Conservation (phyloP, 2,113 vertebrate species). For the Eurypyga helias region DNA sequence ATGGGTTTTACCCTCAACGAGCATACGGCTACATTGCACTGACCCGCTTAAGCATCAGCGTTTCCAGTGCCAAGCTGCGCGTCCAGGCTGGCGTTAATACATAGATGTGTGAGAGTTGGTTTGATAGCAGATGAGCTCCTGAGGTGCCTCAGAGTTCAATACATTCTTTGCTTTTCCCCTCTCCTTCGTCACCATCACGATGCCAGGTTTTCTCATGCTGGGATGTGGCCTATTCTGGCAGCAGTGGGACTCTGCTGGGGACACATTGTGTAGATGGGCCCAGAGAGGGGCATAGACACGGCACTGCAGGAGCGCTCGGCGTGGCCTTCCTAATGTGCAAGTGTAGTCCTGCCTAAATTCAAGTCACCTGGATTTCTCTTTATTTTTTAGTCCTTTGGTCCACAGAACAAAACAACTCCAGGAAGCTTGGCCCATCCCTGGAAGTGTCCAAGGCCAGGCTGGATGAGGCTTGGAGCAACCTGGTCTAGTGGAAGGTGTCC, state of each 20-base stretch:
- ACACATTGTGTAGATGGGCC: not conserved
- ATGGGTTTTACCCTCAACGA: fast-evolving
- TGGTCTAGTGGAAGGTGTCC: too few species aligned
- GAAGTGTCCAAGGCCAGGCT: too few species aligned
- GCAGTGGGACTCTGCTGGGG: not conserved
- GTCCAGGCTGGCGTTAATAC: not conserved
- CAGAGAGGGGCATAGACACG: not conserved
- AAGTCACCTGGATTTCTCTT: not conserved
- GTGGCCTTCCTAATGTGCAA: too few species aligned
- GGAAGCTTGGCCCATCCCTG: not conserved
- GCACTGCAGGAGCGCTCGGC: fast-evolving
- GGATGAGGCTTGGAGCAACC: too few species aligned
- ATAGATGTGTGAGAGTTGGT: not conserved
- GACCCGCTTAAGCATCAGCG: not conserved
- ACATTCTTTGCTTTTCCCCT: fast-evolving
- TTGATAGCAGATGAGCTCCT: not conserved
- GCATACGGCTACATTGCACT: fast-evolving
- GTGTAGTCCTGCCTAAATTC: not conserved
- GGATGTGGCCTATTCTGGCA: not conserved
- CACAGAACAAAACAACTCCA: too few species aligned
- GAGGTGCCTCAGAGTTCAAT: not conserved
- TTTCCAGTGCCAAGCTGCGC: not conserved
- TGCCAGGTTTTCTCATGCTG: not conserved
- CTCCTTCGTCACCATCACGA: not conserved
- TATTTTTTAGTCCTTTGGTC: too few species aligned